A percentile compares a stretch with the other conserved stretches of the same genome.
phyloP scores from a whole-genome alignment of 2,888 invertebrate genomes.

The Pseudococcus jackbeardsleyi region DNA sequence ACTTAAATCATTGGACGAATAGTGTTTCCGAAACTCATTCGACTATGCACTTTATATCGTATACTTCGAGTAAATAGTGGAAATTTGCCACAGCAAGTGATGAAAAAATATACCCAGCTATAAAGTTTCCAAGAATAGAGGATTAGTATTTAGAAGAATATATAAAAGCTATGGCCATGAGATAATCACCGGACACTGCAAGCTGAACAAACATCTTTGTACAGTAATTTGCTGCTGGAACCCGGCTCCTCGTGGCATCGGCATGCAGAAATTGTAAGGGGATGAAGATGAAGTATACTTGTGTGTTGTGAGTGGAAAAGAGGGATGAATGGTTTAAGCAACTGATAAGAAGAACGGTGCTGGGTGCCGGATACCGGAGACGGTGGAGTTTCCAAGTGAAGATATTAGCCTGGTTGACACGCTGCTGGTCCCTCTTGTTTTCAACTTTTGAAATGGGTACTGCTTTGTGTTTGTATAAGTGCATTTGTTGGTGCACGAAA shows the following conservation, averaged over 20 bases:
- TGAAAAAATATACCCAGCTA: background rate
- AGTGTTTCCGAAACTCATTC: no score
- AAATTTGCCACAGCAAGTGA: no score
- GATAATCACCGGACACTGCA: conserved; percentile 11
- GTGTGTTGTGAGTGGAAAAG: background rate
- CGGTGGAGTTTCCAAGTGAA: background rate
- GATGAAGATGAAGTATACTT: background rate
- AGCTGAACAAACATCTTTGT: conserved; percentile 10
- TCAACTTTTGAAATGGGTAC: no score
- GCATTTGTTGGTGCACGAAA: no score
- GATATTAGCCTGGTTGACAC: background rate
- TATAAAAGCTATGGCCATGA: background rate
- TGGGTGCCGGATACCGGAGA: no score
- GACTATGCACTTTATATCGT: no score
- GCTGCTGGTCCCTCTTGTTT: background rate
- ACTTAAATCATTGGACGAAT: no score
- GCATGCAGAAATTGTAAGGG: background rate
- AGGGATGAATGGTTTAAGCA: background rate
- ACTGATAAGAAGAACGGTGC: background rate
- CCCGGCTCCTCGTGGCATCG: background rate
- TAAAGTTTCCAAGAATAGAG: background rate
- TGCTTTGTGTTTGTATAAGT: no score
- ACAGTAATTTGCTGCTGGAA: background rate
- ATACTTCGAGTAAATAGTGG: no score
- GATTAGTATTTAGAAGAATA: background rate